Conservation (phyloP, 1,140 invertebrate species). For the fruit fly (Drosophila melanogaster) region DNA sequence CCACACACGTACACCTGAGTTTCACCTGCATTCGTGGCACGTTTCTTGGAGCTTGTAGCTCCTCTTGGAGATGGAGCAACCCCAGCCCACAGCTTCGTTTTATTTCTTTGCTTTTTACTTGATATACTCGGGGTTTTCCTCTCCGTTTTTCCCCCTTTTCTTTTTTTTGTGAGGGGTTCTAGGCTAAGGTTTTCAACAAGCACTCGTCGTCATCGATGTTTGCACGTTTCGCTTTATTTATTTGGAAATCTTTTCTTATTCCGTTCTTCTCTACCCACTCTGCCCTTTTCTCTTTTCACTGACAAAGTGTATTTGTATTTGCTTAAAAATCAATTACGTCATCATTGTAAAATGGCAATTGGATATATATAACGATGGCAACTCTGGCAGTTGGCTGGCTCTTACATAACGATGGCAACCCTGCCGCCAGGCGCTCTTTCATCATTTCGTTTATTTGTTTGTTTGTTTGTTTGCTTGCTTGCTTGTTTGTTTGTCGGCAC, state of each 20-base stretch:
- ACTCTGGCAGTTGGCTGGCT: conserved; percentile 15
- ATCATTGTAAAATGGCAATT: conserved; percentile 81
- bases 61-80: neutral
- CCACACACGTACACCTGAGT: conserved; percentile 18
- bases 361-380: conserved; percentile 45
- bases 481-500: conserved; percentile 33
- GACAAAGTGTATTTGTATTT: conserved; percentile 77
- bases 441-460: conserved; percentile 18
- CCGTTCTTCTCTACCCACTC: neutral
- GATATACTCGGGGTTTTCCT: conserved; percentile 47
- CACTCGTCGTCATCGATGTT: conserved; percentile 60
- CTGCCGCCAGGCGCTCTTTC: conserved; percentile 12
- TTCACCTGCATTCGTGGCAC: conserved; percentile 62
- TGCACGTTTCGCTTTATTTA: conserved; percentile 55
- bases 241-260: conserved; percentile 65
- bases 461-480: conserved; percentile 37
- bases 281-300: conserved; percentile 6
- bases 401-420: conserved; percentile 7
- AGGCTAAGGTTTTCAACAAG: conserved; percentile 68
- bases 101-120: conserved; percentile 56
- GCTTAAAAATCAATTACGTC: conserved; percentile 83
- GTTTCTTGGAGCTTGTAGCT: conserved; percentile 32
- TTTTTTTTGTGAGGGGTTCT: conserved; percentile 8
- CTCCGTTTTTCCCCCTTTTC: too few species aligned
- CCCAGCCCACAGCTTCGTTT: neutral